Percentiles rank a stretch among this genome's conserved stretches.
phyloP scores from a whole-genome alignment of 2,113 vertebrate species.

The Oncorhynchus clarkii region DNA sequence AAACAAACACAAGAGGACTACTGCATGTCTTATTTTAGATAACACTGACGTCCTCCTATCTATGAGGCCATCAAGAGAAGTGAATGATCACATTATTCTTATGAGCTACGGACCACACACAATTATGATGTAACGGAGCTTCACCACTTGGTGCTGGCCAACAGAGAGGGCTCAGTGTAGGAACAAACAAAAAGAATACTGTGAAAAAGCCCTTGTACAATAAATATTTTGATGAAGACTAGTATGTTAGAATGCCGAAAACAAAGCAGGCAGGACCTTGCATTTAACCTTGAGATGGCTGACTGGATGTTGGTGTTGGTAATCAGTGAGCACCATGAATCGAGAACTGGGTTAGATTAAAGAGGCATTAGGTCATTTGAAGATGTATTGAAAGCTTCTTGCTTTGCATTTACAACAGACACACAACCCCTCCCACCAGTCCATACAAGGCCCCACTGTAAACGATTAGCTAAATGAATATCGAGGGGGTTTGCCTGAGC shows the following conservation, averaged over 20 bases:
- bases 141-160: neutral
- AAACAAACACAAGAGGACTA: neutral
- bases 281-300: constrained; percentile 20
- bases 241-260: neutral
- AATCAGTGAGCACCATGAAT: constrained; percentile 16
- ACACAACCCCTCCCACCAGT: neutral
- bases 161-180: neutral
- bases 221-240: neutral
- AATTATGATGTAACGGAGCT: neutral
- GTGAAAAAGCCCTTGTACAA: neutral
- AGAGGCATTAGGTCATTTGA: constrained; percentile 19
- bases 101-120: neutral
- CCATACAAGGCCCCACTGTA: constrained; percentile 3
- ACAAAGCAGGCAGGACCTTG: neutral
- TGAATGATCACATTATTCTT: neutral
- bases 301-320: neutral
- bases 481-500: constrained; percentile 10
- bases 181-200: neutral
- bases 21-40: neutral
- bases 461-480: constrained; percentile 17
- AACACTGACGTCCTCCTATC: neutral
- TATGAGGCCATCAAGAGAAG: neutral
- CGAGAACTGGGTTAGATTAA: constrained; percentile 16
- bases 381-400: constrained; percentile 43
- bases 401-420: constrained; percentile 19